Base-by-base conservation (phyloP, 2,888 invertebrate genomes). In the Catocala nupta region DNA sequence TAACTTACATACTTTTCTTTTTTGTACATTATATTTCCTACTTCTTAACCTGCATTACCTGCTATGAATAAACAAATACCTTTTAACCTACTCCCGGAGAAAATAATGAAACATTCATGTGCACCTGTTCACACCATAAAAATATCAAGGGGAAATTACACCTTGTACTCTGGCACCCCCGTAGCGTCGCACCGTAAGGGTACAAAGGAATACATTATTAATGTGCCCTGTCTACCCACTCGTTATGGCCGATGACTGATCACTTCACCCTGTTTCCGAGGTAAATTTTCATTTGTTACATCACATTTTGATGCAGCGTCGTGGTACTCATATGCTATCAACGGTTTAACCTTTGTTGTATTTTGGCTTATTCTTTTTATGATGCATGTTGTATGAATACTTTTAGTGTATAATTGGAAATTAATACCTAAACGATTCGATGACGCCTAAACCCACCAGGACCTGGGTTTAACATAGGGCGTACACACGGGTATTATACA, bases 21-120 rank as follows among this genome's bases (percentile, higher is more conserved):
- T 39, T n/a, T 25, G 1, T 16, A 16, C 1, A 16, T 16, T 25
- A 25, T 7, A 39, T 7, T 16, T 11, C 43, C 8, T 33, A 50
- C 43, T 49, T 43, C 56, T 11, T 44, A 43, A 45, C 36, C 58
- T 45, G 51, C 25, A 48, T 44, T 50, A 57, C 39, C 12, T 6
- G 39, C 47, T 39, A 59, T 59, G 51, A 59, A 59, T 59, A 59
- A 53, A 59, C 59, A 47, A 45, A 7, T 8, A 16, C 25, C 25
- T 25, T 39, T 7, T 59, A 47, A 42, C 45, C 47, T 52, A 45
- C n/a, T 47, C 12, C 49, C 33, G 48, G 10, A 16, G 12, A 44
- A 39, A 53, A 55, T 66, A 43, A 63, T 75, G 60, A 71, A 75
- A 63, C 55, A 66, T 49, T 71, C 72, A 71, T 16, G 2, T 51